A percentile compares a stretch with the other conserved stretches of the same genome.
These are phyloP conservation scores for Sciurus niger DNA, from an alignment of 2,113 vertebrate genomes.

Conservation along the genomic window DNA sequence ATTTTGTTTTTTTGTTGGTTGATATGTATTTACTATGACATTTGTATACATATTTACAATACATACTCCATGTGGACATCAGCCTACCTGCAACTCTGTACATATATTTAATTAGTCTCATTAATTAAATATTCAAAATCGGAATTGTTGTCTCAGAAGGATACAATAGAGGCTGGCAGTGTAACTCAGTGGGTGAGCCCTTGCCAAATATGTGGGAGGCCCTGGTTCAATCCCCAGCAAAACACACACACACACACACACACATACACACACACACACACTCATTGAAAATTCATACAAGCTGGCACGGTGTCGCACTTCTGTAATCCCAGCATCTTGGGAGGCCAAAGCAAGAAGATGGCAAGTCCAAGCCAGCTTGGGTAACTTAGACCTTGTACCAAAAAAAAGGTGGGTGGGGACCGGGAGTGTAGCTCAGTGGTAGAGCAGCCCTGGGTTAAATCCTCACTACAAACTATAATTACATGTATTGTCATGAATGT, in stretches of 20 bases:
- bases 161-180: not conserved
- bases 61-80: not conserved
- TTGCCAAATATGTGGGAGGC: not conserved
- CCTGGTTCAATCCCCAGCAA: not conserved
- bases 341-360: no score
- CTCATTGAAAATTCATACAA: no score
- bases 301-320: no score
- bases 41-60: not conserved
- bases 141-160: not conserved
- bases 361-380: no score
- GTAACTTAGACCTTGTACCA: not conserved
- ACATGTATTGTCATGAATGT: not conserved
- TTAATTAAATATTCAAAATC: slow-evolving; percentile 16
- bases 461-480: not conserved
- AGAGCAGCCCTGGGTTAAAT: no score
- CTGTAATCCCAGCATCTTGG: no score
- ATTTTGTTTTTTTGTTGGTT: not conserved
- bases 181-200: not conserved
- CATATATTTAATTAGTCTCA: not conserved
- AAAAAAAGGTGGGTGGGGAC: not conserved
- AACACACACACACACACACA: no score
- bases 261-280: not conserved
- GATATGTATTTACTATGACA: not conserved
- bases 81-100: not conserved
- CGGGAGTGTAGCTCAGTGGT: no score